These are phyloP conservation scores for Sarcophaga caerulescens DNA, from an alignment of 2,888 invertebrate genomes.

Conservation along the genomic window DNA sequence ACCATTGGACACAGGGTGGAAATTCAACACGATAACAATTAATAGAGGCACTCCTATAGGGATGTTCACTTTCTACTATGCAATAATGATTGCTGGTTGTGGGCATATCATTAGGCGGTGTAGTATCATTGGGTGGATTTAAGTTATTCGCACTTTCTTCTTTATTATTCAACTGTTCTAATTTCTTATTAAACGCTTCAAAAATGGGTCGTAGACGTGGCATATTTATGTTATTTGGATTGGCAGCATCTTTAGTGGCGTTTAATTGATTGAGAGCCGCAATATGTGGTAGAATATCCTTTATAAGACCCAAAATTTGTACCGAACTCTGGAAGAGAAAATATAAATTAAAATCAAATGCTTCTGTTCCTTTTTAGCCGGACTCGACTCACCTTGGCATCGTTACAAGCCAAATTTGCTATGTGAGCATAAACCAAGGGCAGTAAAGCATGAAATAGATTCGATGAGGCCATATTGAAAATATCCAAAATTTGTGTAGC, in stretches of 20 bases:
- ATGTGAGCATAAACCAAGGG: constrained; percentile 93
- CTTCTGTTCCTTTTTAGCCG: too few relatives aligned
- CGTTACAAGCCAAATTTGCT: constrained; percentile 88
- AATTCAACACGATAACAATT: constrained; percentile 93
- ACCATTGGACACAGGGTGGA: constrained; percentile 93
- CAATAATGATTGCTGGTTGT: constrained; percentile 94
- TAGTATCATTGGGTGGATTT: constrained; percentile 62
- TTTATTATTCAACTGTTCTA: constrained; percentile 39
- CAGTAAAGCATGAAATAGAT: constrained; percentile 88
- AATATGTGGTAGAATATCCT: constrained; percentile 93
- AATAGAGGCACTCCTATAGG: constrained; percentile 94
- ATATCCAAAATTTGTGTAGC: constrained; percentile 79
- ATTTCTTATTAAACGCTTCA: constrained; percentile 49
- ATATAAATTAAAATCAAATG: neutral
- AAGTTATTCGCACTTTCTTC: neutral
- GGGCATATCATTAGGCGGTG: constrained; percentile 47
- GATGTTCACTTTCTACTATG: constrained; percentile 97
- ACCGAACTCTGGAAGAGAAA: constrained; percentile 87
- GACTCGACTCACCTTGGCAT: constrained; percentile 91
- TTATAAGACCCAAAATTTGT: constrained; percentile 91
- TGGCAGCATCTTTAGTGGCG: constrained; percentile 74
- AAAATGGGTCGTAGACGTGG: constrained; percentile 60
- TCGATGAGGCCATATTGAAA: constrained; percentile 80
- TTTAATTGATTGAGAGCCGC: constrained; percentile 89
- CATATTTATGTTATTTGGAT: constrained; percentile 43